Conservation (phyloP, 2,797 vertebrate genomes). For the Centropyge bicolor region DNA sequence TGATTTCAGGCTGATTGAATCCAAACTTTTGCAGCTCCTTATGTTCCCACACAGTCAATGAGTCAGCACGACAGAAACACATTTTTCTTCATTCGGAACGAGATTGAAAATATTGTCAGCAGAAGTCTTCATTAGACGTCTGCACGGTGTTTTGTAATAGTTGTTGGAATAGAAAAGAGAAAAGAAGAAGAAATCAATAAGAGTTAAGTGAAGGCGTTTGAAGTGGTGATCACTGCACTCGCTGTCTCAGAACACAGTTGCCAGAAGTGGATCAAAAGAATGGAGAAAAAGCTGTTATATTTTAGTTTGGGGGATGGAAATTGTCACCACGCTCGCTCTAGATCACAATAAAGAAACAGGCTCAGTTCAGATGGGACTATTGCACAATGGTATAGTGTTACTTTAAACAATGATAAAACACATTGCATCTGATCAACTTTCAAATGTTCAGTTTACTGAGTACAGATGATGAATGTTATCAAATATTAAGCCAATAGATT, state of each 20-base stretch:
- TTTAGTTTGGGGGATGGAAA: too few species aligned
- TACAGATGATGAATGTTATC: neutral
- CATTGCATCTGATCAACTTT: neutral
- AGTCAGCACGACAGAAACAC: too few species aligned
- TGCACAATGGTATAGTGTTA: neutral
- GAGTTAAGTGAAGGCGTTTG: neutral
- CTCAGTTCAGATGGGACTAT: neutral
- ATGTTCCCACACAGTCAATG: too few species aligned
- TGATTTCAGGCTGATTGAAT: too few species aligned
- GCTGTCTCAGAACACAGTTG: neutral
- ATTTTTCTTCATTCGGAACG: neutral
- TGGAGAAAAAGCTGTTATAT: too few species aligned
- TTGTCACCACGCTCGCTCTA: too few species aligned
- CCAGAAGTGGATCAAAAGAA: neutral
- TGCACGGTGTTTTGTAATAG: too few species aligned
- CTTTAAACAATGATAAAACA: neutral
- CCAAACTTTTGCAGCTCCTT: too few species aligned
- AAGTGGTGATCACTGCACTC: conserved; percentile 5
- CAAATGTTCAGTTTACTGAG: too few species aligned
- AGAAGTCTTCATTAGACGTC: neutral
- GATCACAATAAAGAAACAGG: neutral
- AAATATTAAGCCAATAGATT: neutral
- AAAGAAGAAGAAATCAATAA: too few species aligned
- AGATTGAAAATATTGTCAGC: neutral
- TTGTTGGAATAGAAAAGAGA: too few species aligned